Percentiles rank a stretch among this genome's conserved stretches.
These are phyloP conservation scores for Hetaerina americana DNA, from an alignment of 1,140 invertebrate genomes.

Conservation along the genomic window DNA sequence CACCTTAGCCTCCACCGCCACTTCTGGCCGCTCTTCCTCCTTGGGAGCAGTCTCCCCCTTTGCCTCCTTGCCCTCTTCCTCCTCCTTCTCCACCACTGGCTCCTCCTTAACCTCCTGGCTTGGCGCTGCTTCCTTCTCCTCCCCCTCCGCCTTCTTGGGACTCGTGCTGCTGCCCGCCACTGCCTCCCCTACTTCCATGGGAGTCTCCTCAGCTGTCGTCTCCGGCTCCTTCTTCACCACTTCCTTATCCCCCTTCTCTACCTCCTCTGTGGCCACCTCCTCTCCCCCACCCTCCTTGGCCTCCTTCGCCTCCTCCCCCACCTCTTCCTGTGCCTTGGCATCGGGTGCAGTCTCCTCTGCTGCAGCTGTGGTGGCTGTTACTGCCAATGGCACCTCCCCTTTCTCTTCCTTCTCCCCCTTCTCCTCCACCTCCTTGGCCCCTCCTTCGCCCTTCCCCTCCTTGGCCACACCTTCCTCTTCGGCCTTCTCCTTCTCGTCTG, in stretches of 20 bases:
- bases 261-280: constrained; percentile 4
- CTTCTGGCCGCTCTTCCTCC: constrained; percentile 17
- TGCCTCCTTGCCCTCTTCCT: constrained; percentile 20
- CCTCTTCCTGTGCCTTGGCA: constrained; percentile 36
- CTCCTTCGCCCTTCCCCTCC: constrained; percentile 12
- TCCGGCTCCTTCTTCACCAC: constrained; percentile 43
- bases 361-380: too few species aligned
- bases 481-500: constrained; percentile 31
- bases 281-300: constrained; percentile 18
- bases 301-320: constrained; percentile 31
- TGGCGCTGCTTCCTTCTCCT: constrained; percentile 18
- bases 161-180: too few species aligned
- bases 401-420: constrained; percentile 13
- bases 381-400: too few species aligned
- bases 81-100: constrained; percentile 18
- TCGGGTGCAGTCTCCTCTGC: constrained; percentile 6
- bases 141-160: constrained; percentile 17
- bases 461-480: constrained; percentile 38
- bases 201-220: constrained; percentile 16
- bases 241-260: constrained; percentile 26
- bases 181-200: too few species aligned
- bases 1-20: constrained; percentile 13
- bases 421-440: constrained; percentile 11
- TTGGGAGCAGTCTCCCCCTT: constrained; percentile 19
- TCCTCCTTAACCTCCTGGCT: constrained; percentile 14